Base-by-base conservation (phyloP, 1,140 invertebrate genomes). In the Rhagoletis pomonella region DNA sequence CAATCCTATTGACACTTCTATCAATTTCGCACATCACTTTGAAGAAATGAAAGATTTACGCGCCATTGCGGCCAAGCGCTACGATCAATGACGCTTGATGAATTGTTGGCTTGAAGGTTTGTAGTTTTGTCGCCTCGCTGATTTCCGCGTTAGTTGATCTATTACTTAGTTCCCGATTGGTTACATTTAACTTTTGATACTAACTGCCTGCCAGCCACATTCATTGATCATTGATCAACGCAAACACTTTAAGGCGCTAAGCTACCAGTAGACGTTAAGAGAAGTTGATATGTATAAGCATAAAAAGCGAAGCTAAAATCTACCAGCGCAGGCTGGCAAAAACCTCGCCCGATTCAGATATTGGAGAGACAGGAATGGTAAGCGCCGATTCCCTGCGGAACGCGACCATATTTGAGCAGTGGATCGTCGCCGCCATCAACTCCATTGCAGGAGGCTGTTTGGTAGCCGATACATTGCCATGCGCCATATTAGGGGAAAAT, bases 1-100 rank as follows among this genome's bases (percentile, higher is more conserved):
- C 85, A 65, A 29, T 55, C 85, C 58, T 50, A 86, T 86, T 86
- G 85, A 86, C 85, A 62, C 85, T 86, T 62, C 85, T 60, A 86
- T 86, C 85, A 86, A 86, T 86, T 86, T 86, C 85, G 59, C 85
- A 86, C 85, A 62, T 86, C 44, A 19, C 47, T 81, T 81, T 19
- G n/a, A 81, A 81, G 73, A 81, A 55, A 55, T 55, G n/a, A 55
- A 81, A 81, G 73, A n/a, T 81, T 81, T 55, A 81, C n/a, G 73
- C 73, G 47, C 73, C 17, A 12, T 9, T 55, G 50, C 50, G 60
- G 17, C 17, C 60, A 62, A 62, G 4, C 12, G n/a, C 60, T n/a
- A 7, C 17, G 9, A 14, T 14, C n/a, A 62, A 17, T 62, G 73
- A 81, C 73, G 44, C 14, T 55, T 81, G 47, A 81, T 42, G 47